Percentiles rank a stretch among this genome's conserved stretches.
phyloP scores from a whole-genome alignment of 1,140 invertebrate genomes.

The Drosophila varians region DNA sequence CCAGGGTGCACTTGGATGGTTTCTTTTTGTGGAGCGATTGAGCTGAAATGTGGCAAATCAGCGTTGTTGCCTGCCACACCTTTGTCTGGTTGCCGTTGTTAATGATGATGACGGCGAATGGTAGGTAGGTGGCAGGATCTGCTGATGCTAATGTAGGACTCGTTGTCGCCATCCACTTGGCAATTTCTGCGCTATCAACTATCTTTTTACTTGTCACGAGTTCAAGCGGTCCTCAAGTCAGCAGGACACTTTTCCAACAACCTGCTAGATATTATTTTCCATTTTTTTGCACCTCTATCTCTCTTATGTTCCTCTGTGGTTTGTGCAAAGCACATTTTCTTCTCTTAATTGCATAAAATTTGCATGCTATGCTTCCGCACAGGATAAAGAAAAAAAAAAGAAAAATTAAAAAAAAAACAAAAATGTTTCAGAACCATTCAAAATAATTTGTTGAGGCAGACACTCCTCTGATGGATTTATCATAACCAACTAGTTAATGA shows the following conservation, averaged over 20 bases:
- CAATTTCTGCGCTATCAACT: constrained; percentile 24
- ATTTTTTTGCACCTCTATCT: background rate
- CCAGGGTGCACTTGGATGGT: constrained; percentile 4
- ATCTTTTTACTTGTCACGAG: constrained; percentile 5
- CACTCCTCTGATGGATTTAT: too few species aligned
- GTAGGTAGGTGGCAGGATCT: too few species aligned
- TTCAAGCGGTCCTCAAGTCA: constrained; percentile 21
- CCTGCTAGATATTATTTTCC: background rate
- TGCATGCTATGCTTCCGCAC: background rate
- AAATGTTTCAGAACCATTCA: too few species aligned
- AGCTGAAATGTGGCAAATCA: constrained; percentile 43
- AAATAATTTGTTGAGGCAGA: too few species aligned
- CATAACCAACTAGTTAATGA: too few species aligned
- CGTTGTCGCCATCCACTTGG: constrained; percentile 27
- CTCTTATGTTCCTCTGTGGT: background rate
- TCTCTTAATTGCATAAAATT: constrained; percentile 11
- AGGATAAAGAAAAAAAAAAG: background rate
- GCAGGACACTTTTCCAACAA: background rate
- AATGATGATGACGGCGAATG: constrained; percentile 37
- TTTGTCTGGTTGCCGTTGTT: constrained; percentile 28
- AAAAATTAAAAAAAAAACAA: constrained; percentile 16
- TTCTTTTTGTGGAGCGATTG: constrained; percentile 26
- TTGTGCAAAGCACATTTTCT: constrained; percentile 7
- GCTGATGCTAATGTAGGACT: constrained; percentile 14
- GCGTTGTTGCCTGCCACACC: constrained; percentile 31